Base-by-base conservation (phyloP, 2,888 invertebrate genomes). In the Endomychus coccineus region DNA sequence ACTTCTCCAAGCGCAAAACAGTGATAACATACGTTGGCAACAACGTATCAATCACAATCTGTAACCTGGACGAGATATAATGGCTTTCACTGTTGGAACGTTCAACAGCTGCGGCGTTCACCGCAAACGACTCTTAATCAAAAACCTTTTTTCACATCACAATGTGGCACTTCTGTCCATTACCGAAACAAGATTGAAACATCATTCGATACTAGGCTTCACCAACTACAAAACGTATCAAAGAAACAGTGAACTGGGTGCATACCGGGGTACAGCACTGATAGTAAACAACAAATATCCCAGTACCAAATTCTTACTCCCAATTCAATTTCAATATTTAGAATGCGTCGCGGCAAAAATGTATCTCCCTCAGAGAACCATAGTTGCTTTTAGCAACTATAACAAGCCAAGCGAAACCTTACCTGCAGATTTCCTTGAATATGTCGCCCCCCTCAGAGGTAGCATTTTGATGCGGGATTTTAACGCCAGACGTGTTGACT, bases 331-430 rank as follows among this genome's bases (percentile, higher is more conserved):
- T 9, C 6, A 10, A 9, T 10, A 25, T 9, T 10, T 25, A 9
- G 25, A 25, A 25, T 25, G 25, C 11, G 10, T 25, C 11, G 25
- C 25, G 5, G 25, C 25, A 6, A 25, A 10, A 25, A 4, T 25
- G 6, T 10, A 25, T 10, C 7, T 25, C 5, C 4, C 5, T 25
- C 5, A 25, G 5, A 5, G 5, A 9, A 10, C 7, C 5, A 10
- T 25, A 5, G 5, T 10, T 5, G 7, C 10, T 9, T 10, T 25
- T 5, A 9, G 25, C 25, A 5, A 9, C 25, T 25, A 25, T 25
- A 5, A 25, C 6, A 6, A 6, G 5, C 25, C 25, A 5, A 5
- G 5, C 5, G 19, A 19, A 19, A 19, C 19, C 5, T 7, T 19
- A 5, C 7, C 19, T 7, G 19, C 5, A 19, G 19, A 19, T 7